Base-by-base conservation (phyloP, 2,113 vertebrate genomes). In the Vidua macroura region DNA sequence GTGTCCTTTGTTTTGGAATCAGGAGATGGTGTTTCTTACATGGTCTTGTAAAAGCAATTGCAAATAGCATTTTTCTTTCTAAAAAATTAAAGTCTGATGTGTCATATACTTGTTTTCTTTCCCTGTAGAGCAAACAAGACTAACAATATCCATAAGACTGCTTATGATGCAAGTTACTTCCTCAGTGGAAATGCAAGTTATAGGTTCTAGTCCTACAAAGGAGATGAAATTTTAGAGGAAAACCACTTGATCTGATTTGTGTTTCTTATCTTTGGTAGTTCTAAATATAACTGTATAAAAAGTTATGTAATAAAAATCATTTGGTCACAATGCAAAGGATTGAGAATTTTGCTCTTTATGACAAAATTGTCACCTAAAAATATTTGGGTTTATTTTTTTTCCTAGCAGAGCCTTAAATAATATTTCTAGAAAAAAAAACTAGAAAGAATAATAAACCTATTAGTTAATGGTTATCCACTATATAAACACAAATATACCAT, bases 11-110 rank as follows among this genome's bases (percentile, higher is more conserved):
- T 88, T 87, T 62, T 86, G 58, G 58, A 88, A 66, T 49, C 58
- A 72, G 37, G 43, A 96, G 31, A 55, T 96, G 68, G 24, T 80
- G 66, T 92, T 95, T 92, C 30, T 53, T 76, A 86, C 88, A 62
- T 31, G 13, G 11, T 80, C 86, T 37, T 74, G 17, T 51, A 52
- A 87, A 91, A 60, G 13, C 4, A 72, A 68, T 64, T 62, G 10
- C 3, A 70, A 72, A 55, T 68, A 52, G 33, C 43, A 41, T 28
- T 39, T 68, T 35, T 55, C 1, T 21, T 76, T 44, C 21, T 76
- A 30, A 88, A 84, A 92, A 92, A 43, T 30, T 73, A 41, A 43
- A 88, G n/a, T 69, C 33, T 89, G 11, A 33, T 30, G 67, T 49
- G 43, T 64, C 12, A 30, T 59, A 20, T 13, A 7, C 9, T 56